Conservation (phyloP, 2,797 vertebrate genomes). For the Rhinichthys osculus region DNA sequence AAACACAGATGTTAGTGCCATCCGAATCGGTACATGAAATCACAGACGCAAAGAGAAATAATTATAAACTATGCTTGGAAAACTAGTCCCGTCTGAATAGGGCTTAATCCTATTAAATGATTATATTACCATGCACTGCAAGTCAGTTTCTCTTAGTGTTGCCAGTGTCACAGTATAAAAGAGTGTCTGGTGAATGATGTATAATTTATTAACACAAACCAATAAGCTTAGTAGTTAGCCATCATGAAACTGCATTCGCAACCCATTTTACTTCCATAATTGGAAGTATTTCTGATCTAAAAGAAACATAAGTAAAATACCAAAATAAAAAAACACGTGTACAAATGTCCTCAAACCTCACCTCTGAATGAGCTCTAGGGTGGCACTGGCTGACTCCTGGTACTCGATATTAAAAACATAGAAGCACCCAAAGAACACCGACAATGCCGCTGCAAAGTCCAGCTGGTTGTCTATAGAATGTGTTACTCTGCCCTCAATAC, state of each 20-base stretch:
- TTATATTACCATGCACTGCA: neutral
- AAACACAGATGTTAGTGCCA: neutral
- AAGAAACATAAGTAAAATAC: neutral
- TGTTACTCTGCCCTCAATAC: slow-evolving; percentile 45
- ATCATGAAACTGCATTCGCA: slow-evolving; percentile 5
- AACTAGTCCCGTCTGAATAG: neutral
- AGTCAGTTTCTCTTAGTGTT: neutral
- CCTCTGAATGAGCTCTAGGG: slow-evolving; percentile 44
- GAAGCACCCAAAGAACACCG: slow-evolving; percentile 44
- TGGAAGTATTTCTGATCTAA: neutral
- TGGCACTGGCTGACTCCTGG: slow-evolving; percentile 37
- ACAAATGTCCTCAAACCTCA: slow-evolving; percentile 48
- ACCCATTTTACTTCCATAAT: neutral
- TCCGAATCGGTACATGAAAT: too few species aligned
- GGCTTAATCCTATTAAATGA: neutral
- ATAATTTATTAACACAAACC: neutral
- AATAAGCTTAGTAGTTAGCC: slow-evolving; percentile 1
- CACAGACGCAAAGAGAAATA: neutral
- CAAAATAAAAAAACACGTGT: neutral
- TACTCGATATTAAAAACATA: slow-evolving; percentile 44
- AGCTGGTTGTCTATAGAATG: slow-evolving; percentile 37
- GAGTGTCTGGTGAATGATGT: neutral
- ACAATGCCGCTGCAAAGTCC: slow-evolving; percentile 36
- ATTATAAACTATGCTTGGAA: neutral
- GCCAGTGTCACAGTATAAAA: neutral